Conservation (phyloP, 2,797 vertebrate species). For the Sarcoramphus papa region DNA sequence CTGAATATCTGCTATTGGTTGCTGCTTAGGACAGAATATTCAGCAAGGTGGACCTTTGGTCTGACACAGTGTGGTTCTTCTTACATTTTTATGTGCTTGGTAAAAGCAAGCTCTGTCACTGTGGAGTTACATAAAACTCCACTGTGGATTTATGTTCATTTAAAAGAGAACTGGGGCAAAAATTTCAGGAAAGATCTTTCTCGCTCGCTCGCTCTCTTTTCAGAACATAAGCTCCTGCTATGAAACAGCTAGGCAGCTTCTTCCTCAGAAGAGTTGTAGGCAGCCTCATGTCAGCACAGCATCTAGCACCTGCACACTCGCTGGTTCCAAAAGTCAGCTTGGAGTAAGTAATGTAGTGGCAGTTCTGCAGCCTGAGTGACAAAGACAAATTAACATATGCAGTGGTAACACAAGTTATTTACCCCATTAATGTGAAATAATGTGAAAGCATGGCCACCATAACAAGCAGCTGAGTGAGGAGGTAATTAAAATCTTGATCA, state of each 20-base stretch:
- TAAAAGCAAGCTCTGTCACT: neutral
- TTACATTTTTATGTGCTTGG: neutral
- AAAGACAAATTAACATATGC: neutral
- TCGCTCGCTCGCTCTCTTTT: neutral
- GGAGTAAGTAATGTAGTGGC: neutral
- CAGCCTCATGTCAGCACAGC: neutral
- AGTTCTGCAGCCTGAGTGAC: neutral
- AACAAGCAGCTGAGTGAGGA: neutral
- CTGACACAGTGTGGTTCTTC: neutral
- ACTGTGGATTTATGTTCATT: slow-evolving; percentile 9
- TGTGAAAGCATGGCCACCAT: neutral
- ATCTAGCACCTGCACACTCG: neutral
- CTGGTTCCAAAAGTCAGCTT: neutral
- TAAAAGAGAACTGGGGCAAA: neutral
- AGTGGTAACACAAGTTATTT: neutral
- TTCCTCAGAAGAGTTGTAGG: neutral
- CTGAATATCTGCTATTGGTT: neutral
- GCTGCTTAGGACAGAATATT: neutral
- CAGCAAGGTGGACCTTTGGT: neutral
- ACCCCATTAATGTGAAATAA: neutral
- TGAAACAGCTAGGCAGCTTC: neutral
- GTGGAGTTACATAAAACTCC: neutral
- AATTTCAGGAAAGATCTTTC: neutral
- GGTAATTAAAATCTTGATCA: neutral
- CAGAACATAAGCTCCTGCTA: neutral